phyloP scores from a whole-genome alignment of 2,113 vertebrate species.

The Gobio gobio region DNA sequence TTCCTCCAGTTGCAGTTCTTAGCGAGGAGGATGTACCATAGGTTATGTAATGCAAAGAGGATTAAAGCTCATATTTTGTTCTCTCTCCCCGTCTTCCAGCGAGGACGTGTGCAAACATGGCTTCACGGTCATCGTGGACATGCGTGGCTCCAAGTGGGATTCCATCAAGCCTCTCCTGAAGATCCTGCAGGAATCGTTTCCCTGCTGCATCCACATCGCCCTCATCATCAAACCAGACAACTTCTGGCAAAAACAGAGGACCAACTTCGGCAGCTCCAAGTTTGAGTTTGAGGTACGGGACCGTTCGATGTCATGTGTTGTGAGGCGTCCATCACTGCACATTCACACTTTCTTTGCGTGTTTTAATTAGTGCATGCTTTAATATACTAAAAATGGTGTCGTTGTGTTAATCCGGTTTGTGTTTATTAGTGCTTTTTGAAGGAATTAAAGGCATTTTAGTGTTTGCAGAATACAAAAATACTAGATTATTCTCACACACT shows the following conservation, averaged over 20 bases:
- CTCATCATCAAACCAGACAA: constrained; percentile 99
- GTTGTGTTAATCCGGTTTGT: background rate
- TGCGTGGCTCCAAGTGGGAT: constrained; percentile 99
- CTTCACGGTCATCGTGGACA: constrained; percentile 99
- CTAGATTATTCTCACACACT: background rate
- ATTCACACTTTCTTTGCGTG: background rate
- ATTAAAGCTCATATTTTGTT: constrained; percentile 51
- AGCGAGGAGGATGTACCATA: constrained; percentile 30
- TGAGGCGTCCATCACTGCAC: background rate
- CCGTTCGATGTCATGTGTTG: background rate
- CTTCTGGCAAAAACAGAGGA: constrained; percentile 99
- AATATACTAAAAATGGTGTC: background rate
- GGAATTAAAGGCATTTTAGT: background rate
- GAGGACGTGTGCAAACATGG: constrained; percentile 98
- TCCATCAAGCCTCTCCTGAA: constrained; percentile 99
- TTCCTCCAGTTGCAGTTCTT: constrained; percentile 5
- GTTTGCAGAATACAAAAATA: too few relatives aligned
- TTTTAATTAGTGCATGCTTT: background rate
- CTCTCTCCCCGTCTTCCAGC: constrained; percentile 68
- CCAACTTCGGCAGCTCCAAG: constrained; percentile 98
- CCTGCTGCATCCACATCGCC: constrained; percentile 97
- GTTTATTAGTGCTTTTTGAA: background rate
- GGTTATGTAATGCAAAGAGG: constrained; percentile 46
- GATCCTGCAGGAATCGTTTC: constrained; percentile 98
- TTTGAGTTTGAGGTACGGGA: constrained; percentile 97